Percentiles rank a stretch among this genome's conserved stretches.
phyloP scores from a whole-genome alignment of 2,888 invertebrate genomes.

The Trachelus tabidus region DNA sequence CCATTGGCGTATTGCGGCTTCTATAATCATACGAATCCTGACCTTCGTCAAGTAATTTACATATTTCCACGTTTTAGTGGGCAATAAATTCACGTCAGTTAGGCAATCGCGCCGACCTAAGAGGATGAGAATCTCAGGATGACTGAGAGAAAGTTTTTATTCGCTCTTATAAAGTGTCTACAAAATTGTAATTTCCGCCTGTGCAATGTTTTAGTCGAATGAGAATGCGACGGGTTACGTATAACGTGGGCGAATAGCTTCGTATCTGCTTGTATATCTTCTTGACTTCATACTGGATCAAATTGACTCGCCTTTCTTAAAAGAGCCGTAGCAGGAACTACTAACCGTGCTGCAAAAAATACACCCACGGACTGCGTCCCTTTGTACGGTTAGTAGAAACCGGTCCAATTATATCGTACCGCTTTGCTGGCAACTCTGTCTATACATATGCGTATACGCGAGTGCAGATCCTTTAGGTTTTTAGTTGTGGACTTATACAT shows the following conservation, averaged over 20 bases:
- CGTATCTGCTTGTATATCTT: not conserved
- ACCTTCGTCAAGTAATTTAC: slow-evolving; percentile 61
- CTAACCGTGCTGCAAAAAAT: slow-evolving; percentile 43
- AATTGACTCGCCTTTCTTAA: not conserved
- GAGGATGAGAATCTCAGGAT: not conserved
- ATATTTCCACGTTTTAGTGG: slow-evolving; percentile 60
- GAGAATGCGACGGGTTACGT: not conserved
- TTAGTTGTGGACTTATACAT: not conserved
- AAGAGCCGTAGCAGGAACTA: slow-evolving; percentile 19
- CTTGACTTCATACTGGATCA: not conserved
- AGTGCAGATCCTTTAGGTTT: not conserved
- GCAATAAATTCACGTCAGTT: slow-evolving; percentile 59
- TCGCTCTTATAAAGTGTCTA: not conserved
- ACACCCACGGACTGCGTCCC: slow-evolving; percentile 34
- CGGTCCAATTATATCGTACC: slow-evolving; percentile 57
- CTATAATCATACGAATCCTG: slow-evolving; percentile 47
- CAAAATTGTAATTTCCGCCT: not conserved
- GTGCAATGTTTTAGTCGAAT: not conserved
- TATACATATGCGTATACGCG: not conserved
- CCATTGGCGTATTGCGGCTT: not conserved
- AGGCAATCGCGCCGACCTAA: slow-evolving; percentile 46
- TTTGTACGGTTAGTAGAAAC: slow-evolving; percentile 46
- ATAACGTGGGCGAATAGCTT: not conserved
- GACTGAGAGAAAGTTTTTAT: not conserved
- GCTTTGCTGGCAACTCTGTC: slow-evolving; percentile 33